A percentile compares a stretch with the other conserved stretches of the same genome.
Evolutionary conservation across 2,113 vertebrate species (phyloP).

Genomic region (Gopherus flavomarginatus): DNA sequence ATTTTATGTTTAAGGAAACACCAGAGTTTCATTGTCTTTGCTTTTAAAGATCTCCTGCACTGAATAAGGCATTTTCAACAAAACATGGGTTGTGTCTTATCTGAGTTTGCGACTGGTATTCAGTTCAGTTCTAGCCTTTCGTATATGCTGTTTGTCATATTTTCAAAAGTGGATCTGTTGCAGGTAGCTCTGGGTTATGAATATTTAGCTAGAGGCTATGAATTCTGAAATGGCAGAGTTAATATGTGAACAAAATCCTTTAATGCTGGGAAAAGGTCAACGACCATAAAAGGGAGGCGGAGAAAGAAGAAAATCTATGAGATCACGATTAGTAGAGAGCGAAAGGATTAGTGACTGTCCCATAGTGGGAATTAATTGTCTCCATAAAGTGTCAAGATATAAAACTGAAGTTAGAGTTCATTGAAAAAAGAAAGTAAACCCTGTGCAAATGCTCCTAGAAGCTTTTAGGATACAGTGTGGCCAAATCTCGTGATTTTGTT

Average conservation of each 20-base stretch:
- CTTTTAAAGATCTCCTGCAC: background rate
- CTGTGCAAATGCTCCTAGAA: background rate
- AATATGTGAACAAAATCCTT: background rate
- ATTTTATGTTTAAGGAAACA: background rate
- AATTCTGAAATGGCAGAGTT: conserved; percentile 1
- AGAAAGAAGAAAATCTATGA: background rate
- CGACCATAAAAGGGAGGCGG: background rate
- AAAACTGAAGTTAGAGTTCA: rapidly evolving
- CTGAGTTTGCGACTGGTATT: background rate
- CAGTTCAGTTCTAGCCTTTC: background rate
- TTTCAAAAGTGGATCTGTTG: background rate
- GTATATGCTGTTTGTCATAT: background rate
- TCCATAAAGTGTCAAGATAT: background rate
- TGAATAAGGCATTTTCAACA: background rate
- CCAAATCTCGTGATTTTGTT: background rate
- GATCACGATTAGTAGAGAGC: background rate
- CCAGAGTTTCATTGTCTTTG: background rate
- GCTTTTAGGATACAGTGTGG: background rate
- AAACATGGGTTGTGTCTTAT: background rate
- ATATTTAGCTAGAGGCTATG: background rate
- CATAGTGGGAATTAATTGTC: rapidly evolving
- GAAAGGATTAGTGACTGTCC: background rate
- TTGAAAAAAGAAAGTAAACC: background rate
- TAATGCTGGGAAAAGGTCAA: background rate
- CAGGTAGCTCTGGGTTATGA: background rate